A percentile compares a stretch with the other conserved stretches of the same genome.
Evolutionary conservation across 1,140 invertebrate species (phyloP).

Genomic region (Drosophila pachea): DNA sequence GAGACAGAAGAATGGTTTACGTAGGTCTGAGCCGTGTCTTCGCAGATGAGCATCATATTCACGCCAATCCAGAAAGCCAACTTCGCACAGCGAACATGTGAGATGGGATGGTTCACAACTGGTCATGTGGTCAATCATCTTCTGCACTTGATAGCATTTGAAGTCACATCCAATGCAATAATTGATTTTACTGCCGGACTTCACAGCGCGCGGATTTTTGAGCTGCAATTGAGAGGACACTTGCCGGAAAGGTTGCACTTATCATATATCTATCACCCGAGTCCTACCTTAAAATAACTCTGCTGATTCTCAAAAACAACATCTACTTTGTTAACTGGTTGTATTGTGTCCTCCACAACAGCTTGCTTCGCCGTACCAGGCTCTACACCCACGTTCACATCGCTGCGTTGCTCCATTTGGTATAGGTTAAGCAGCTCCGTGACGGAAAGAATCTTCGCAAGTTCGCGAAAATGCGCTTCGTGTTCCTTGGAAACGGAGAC

Average conservation of each 20-base stretch:
- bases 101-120: conserved; percentile 80
- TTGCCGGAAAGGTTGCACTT: not conserved
- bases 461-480: conserved; percentile 63
- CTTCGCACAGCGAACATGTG: conserved; percentile 80
- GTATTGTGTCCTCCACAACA: conserved; percentile 23
- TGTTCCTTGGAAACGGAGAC: conserved; percentile 72
- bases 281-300: conserved; percentile 68
- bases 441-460: conserved; percentile 66
- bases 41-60: conserved; percentile 79
- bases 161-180: conserved; percentile 78
- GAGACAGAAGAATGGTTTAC: conserved; percentile 81
- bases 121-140: conserved; percentile 78
- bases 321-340: conserved; percentile 38
- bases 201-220: conserved; percentile 60
- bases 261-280: too few relatives aligned
- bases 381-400: conserved; percentile 23
- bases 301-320: conserved; percentile 67
- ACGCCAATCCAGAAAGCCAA: conserved; percentile 78
- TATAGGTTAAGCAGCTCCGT: conserved; percentile 70
- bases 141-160: conserved; percentile 78
- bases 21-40: conserved; percentile 79
- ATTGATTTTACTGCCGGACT: conserved; percentile 75
- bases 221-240: conserved; percentile 36
- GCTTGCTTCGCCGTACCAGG: conserved; percentile 2
- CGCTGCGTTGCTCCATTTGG: conserved; percentile 47